Base-by-base conservation (phyloP, 2,797 vertebrate genomes). In the Echiichthys vipera region DNA sequence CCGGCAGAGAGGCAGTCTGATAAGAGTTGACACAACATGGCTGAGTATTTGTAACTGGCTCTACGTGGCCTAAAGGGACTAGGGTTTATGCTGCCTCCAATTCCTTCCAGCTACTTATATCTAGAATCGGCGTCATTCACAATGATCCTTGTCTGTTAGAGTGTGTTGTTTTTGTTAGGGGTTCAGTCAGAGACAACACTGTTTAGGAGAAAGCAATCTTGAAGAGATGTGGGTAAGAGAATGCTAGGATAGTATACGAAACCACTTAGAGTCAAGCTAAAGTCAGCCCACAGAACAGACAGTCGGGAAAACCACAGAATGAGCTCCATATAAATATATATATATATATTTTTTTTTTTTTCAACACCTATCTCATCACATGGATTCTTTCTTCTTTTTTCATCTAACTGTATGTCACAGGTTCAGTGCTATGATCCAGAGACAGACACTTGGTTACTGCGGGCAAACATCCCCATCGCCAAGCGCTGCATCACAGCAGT, bases 341-440 rank as follows among this genome's bases (percentile, higher is more conserved):
- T n/a, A n/a, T n/a, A n/a, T n/a, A n/a, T 9, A 51, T 3, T 32
- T 63, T 42, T 45, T 61, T 42, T 47, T 24, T 65, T 6, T 57
- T 46, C 17, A 17, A 29, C 42, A 53, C 20, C 37, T 63, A 4
- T 64, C 17, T 14, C 37, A 36, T 53, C 29, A 61, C 32, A 50
- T 54, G 12, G 36, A 49, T 17, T 18, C 18, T 34, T 22, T 53
- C 14, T 18, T 39, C 14, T 45, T 56, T 24, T 67, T 11, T 57
- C 5, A 4, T 72, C n/a, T 51, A 36, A 63, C 37, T 68, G 14
- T 76, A 3, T 57, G 20, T 82, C 29, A 45, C 92, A 99, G 98
- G 98, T 99, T 85, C 98, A 99, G 73, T 99, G 98, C 50, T 99
- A 97, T 0, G 97, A 99, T 84, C 97, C 98, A 3, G 96, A 97